Percentiles rank a stretch among this genome's conserved stretches.
Conservation (phyloP, 2,888 invertebrate species). For the Nemotelus pantherinus region DNA sequence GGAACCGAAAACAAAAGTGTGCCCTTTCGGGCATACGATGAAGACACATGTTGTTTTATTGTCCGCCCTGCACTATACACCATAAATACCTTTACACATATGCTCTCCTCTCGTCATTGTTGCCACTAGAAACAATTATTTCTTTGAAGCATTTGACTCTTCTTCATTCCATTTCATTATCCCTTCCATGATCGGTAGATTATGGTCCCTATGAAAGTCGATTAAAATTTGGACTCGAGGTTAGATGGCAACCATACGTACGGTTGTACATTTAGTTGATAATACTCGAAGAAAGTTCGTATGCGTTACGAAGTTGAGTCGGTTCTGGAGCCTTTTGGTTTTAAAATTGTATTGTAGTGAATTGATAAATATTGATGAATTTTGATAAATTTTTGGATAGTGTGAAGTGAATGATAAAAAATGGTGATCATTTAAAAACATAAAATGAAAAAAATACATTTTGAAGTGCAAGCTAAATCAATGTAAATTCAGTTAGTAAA, state of each 20-base stretch:
- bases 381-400: too few species aligned
- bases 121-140: conserved; percentile 36
- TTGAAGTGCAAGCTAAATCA: too few species aligned
- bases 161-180: conserved; percentile 39
- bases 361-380: too few species aligned
- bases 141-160: conserved; percentile 27
- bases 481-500: too few species aligned
- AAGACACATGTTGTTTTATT: conserved; percentile 19
- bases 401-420: too few species aligned
- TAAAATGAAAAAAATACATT: too few species aligned
- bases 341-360: too few species aligned
- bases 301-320: too few species aligned
- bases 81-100: conserved; percentile 32
- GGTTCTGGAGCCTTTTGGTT: too few species aligned
- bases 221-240: conserved; percentile 34
- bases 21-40: conserved; percentile 17
- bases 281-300: too few species aligned
- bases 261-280: too few species aligned
- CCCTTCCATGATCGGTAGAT: conserved; percentile 37
- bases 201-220: conserved; percentile 13
- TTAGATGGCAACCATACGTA: conserved; percentile 7
- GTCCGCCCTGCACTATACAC: neutral
- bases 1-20: neutral
- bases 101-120: neutral
- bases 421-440: too few species aligned